Percentiles rank a stretch among this genome's conserved stretches.
Evolutionary conservation across 2,888 invertebrate genomes (phyloP).

Genomic region (Marasmarcha lunaedactyla): DNA sequence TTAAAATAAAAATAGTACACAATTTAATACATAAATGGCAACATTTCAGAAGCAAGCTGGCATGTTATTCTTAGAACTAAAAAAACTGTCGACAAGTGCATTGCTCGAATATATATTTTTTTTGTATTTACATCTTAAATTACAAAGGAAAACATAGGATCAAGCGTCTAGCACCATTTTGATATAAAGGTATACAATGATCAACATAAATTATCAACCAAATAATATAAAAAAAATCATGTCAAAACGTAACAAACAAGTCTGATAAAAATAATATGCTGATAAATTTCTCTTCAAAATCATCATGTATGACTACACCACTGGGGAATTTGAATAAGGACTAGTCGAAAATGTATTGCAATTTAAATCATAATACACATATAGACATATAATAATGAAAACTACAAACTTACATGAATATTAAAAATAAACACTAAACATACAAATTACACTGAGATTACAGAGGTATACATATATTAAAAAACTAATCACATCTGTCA

Average conservation of each 20-base stretch:
- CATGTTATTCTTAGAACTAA: slow-evolving; percentile 16
- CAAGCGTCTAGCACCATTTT: slow-evolving; percentile 67
- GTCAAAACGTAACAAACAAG: slow-evolving; percentile 36
- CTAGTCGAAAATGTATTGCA: slow-evolving; percentile 58
- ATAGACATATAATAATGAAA: slow-evolving; percentile 34
- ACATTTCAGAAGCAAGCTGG: slow-evolving; percentile 36
- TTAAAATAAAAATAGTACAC: slow-evolving; percentile 20
- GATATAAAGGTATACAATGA: slow-evolving; percentile 57
- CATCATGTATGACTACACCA: slow-evolving; percentile 29
- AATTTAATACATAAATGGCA: slow-evolving; percentile 32
- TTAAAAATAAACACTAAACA: slow-evolving; percentile 41
- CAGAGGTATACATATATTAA: slow-evolving; percentile 39
- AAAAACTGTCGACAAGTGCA: background rate
- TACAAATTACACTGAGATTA: slow-evolving; percentile 51
- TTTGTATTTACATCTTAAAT: slow-evolving; percentile 40
- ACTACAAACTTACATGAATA: slow-evolving; percentile 38
- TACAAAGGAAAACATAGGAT: slow-evolving; percentile 47
- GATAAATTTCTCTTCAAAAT: slow-evolving; percentile 22
- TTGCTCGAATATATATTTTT: slow-evolving; percentile 17
- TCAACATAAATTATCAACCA: slow-evolving; percentile 62
- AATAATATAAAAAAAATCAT: slow-evolving; percentile 45
- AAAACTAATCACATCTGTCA: slow-evolving; percentile 58
- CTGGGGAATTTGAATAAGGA: slow-evolving; percentile 52
- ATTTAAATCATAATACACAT: slow-evolving; percentile 36
- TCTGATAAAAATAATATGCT: slow-evolving; percentile 16